These are phyloP conservation scores for Sphaerophoria rueppellii DNA, from an alignment of 2,888 invertebrate genomes.

Conservation along the genomic window DNA sequence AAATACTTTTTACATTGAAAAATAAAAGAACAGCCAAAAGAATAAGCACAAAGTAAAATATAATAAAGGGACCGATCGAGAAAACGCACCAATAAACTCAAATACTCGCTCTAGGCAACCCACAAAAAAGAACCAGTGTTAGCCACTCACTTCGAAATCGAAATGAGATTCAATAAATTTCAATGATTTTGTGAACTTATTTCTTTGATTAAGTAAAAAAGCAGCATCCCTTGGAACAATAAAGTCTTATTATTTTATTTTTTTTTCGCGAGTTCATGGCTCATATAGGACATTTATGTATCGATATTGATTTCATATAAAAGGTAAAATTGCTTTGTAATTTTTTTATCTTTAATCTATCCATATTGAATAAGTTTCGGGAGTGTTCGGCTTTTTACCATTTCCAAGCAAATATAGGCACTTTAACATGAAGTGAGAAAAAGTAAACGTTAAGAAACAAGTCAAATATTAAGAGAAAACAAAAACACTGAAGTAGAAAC, in stretches of 20 bases:
- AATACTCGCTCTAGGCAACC: conserved; percentile 63
- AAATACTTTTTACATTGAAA: conserved; percentile 4
- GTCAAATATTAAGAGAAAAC: too few relatives aligned
- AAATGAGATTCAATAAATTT: conserved; percentile 72
- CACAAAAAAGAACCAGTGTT: conserved; percentile 44
- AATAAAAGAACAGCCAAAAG: conserved; percentile 40
- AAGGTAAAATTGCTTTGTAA: conserved; percentile 1
- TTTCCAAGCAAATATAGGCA: not conserved
- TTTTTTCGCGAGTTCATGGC: conserved; percentile 26
- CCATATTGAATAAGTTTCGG: not conserved
- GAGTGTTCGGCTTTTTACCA: conserved; percentile 1
- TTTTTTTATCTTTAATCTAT: not conserved
- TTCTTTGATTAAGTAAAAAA: conserved; percentile 67
- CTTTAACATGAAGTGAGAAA: not conserved
- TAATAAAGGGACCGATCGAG: conserved; percentile 40
- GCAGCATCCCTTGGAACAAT: conserved; percentile 25
- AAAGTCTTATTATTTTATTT: conserved; percentile 14
- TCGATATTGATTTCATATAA: not conserved
- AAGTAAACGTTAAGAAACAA: not conserved
- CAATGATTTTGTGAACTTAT: conserved; percentile 70
- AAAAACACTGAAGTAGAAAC: too few relatives aligned
- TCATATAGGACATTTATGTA: not conserved
- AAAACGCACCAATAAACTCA: conserved; percentile 58
- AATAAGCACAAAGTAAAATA: conserved; percentile 54
- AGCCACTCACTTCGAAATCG: conserved; percentile 64